Evolutionary conservation across 2,113 vertebrate species (phyloP).

Genomic region (Mirza zaza): DNA sequence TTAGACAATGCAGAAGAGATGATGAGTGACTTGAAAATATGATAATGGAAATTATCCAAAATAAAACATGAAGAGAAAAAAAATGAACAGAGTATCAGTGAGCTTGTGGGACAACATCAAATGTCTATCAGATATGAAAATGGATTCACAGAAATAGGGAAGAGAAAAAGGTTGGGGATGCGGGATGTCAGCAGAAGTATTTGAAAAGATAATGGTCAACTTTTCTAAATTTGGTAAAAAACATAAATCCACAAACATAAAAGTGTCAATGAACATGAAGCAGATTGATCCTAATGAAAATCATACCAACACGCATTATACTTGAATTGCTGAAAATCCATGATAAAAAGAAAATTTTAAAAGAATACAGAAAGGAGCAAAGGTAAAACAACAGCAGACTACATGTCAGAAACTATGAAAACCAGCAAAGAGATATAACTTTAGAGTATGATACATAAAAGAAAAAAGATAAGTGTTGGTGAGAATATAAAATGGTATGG

Average conservation of each 20-base stretch:
- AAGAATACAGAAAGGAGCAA: background rate
- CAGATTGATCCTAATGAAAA: background rate
- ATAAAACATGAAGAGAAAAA: background rate
- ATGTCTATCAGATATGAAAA: background rate
- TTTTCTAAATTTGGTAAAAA: background rate
- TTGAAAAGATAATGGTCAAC: background rate
- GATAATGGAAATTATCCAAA: background rate
- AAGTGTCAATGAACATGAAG: background rate
- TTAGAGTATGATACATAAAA: background rate
- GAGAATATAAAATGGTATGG: background rate
- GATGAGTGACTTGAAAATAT: background rate
- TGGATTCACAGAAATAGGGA: background rate
- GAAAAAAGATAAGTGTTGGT: background rate
- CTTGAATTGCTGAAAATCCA: background rate
- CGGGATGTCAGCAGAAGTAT: background rate
- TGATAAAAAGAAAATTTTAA: background rate
- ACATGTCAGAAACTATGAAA: background rate
- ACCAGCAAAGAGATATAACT: background rate
- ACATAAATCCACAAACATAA: background rate
- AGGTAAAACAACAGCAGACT: background rate
- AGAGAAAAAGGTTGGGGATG: background rate
- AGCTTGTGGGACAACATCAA: background rate
- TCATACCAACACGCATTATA: background rate
- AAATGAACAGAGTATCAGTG: background rate
- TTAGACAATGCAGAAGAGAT: background rate